Conservation (phyloP, 2,888 invertebrate species). For the Leucania comma region DNA sequence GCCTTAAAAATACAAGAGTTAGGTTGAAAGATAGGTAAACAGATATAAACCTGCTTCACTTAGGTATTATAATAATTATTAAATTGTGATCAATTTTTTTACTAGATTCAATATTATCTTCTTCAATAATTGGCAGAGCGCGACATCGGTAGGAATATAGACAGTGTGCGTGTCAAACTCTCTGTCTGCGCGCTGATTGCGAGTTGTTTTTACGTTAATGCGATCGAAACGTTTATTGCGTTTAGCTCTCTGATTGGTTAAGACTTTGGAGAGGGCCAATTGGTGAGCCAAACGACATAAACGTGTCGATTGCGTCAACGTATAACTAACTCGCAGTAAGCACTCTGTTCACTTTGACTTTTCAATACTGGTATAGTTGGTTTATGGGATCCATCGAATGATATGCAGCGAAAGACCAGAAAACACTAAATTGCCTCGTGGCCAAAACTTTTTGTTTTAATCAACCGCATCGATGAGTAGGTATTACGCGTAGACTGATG, state of each 20-base stretch:
- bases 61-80: not conserved
- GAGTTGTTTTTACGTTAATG: too few relatives aligned
- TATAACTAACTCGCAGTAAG: too few relatives aligned
- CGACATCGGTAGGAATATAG: not conserved
- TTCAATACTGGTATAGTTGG: not conserved
- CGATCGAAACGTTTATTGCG: too few relatives aligned
- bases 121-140: not conserved
- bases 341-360: constrained; percentile 5
- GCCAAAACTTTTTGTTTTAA: too few relatives aligned
- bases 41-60: not conserved
- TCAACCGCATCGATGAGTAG: too few relatives aligned
- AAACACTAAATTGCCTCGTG: not conserved
- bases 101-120: not conserved
- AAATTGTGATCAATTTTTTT: not conserved
- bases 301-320: too few relatives aligned
- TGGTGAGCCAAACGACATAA: too few relatives aligned
- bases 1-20: constrained; percentile 1
- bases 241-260: too few relatives aligned
- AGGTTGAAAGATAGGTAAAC: not conserved
- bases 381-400: not conserved
- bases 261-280: too few relatives aligned
- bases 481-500: too few relatives aligned
- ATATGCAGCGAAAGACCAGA: too few relatives aligned
- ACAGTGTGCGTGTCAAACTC: not conserved
- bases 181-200: too few relatives aligned